Evolutionary conservation across 2,113 vertebrate species (phyloP).

Genomic region (Bothrops jararaca): DNA sequence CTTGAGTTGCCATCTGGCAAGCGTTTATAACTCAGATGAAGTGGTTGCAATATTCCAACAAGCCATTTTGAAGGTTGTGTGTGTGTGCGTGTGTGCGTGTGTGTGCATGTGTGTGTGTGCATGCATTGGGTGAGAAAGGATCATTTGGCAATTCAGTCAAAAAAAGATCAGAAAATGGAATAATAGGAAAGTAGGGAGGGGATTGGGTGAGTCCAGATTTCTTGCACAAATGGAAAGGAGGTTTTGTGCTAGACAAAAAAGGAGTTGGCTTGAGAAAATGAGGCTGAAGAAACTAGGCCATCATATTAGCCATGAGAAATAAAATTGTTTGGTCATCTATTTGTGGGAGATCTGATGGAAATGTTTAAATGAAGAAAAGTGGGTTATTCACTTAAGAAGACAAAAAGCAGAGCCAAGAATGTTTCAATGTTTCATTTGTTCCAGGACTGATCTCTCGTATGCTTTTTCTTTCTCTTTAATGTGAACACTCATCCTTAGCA

Average conservation of each 20-base stretch:
- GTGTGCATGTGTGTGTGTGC: rapidly evolving
- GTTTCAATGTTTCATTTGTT: neutral
- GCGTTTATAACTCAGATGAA: slow-evolving; percentile 17
- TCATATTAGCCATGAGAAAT: neutral
- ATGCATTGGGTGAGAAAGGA: neutral
- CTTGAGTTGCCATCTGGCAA: slow-evolving; percentile 21
- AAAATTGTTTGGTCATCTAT: neutral
- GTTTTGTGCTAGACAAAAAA: neutral
- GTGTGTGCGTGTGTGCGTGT: neutral
- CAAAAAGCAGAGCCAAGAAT: neutral
- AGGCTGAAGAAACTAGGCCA: neutral
- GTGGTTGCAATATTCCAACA: neutral
- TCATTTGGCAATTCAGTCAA: neutral
- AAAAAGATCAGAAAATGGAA: neutral
- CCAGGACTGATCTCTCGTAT: neutral
- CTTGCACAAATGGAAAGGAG: neutral
- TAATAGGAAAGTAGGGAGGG: neutral
- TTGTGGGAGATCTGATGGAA: neutral
- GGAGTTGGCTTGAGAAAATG: neutral
- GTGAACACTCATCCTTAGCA: too few species aligned
- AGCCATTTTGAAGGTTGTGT: neutral
- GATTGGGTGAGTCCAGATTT: neutral
- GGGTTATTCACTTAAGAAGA: neutral
- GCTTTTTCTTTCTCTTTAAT: neutral
- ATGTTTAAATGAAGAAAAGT: neutral